phyloP scores from a whole-genome alignment of 2,113 vertebrate species.

The Chaetodon trifascialis region DNA sequence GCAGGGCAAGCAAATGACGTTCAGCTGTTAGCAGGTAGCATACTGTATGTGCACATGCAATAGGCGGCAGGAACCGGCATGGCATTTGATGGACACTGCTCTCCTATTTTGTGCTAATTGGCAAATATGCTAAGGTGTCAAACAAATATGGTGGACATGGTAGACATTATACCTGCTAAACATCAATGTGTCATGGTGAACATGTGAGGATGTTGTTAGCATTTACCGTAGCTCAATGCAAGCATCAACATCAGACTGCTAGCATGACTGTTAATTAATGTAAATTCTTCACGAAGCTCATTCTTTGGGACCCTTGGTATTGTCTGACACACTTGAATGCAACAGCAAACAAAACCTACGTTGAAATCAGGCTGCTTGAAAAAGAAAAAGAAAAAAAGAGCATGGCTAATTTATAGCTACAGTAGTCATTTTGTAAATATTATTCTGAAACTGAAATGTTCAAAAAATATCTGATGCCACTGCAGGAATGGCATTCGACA shows the following conservation, averaged over 20 bases:
- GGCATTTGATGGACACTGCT: no score
- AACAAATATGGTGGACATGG: no score
- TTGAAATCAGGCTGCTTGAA: not conserved
- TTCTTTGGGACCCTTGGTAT: not conserved
- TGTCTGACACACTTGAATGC: not conserved
- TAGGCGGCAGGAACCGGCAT: no score
- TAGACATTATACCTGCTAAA: not conserved
- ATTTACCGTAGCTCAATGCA: not conserved
- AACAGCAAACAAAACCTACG: not conserved
- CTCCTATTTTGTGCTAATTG: no score
- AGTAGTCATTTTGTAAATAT: not conserved
- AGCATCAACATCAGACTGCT: not conserved
- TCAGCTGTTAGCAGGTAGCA: constrained; percentile 4
- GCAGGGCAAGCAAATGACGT: not conserved
- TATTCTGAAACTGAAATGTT: not conserved
- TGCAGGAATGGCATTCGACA: not conserved
- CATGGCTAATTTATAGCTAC: not conserved
- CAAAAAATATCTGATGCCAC: not conserved
- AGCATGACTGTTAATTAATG: not conserved
- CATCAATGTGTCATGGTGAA: not conserved
- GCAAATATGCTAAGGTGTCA: not conserved
- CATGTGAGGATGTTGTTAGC: not conserved
- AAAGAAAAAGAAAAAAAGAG: not conserved
- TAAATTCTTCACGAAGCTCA: not conserved
- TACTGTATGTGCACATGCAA: no score